These are phyloP conservation scores for Cantharis flavilabris DNA, from an alignment of 2,888 invertebrate genomes.

Conservation along the genomic window DNA sequence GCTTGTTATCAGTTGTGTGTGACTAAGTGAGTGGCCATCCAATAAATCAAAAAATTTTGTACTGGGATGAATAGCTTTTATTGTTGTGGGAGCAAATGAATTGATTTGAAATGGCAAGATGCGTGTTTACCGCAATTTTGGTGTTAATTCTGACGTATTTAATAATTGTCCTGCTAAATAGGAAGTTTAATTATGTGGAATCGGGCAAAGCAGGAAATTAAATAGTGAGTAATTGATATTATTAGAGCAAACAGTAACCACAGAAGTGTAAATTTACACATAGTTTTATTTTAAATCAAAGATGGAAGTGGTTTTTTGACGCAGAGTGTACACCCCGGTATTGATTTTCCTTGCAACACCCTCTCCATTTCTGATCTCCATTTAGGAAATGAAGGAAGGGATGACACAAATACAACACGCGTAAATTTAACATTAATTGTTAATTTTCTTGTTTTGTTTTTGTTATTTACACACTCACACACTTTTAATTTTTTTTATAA, in stretches of 20 bases:
- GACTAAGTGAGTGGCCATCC: background rate
- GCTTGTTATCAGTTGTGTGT: background rate
- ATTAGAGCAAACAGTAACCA: background rate
- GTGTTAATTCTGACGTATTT: slow-evolving; percentile 50
- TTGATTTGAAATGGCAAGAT: slow-evolving; percentile 44
- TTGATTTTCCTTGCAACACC: slow-evolving; percentile 33
- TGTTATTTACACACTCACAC: background rate
- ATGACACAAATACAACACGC: background rate
- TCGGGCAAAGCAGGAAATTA: slow-evolving; percentile 26
- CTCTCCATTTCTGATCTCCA: background rate
- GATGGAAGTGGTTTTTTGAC: slow-evolving; percentile 9
- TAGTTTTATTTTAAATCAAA: background rate
- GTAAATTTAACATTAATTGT: background rate
- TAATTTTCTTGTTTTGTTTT: background rate
- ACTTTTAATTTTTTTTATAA: background rate
- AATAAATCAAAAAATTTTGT: background rate
- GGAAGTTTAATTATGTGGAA: slow-evolving; percentile 49
- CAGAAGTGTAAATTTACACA: background rate
- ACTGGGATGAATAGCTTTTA: background rate
- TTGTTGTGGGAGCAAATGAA: slow-evolving; percentile 15
- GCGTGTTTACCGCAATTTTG: slow-evolving; percentile 50
- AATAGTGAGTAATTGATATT: slow-evolving; percentile 27
- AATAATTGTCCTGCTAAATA: slow-evolving; percentile 49
- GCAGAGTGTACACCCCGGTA: slow-evolving; percentile 30
- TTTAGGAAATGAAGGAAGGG: background rate